A percentile compares a stretch with the other conserved stretches of the same genome.
These are phyloP conservation scores for Meandrina meandrites DNA, from an alignment of 92 coral and sea anemone genomes.

Conservation along the genomic window DNA sequence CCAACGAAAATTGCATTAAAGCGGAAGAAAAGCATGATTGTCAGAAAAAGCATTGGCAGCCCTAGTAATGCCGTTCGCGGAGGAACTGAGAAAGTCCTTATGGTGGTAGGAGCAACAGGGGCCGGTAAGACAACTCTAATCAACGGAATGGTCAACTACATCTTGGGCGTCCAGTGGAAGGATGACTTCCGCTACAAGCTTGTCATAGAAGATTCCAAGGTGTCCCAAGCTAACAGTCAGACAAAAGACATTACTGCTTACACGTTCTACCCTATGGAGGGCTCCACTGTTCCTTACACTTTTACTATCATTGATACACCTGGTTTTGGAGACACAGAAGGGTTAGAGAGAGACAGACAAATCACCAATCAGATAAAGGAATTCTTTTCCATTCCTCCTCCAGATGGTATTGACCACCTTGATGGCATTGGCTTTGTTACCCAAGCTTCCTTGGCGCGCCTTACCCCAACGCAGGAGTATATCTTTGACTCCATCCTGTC, in stretches of 20 bases:
- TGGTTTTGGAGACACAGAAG: conserved; percentile 55
- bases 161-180: conserved; percentile 28
- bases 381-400: conserved; percentile 34
- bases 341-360: conserved; percentile 40
- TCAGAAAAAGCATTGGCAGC: not conserved
- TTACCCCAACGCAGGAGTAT: conserved; percentile 52
- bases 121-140: conserved; percentile 54
- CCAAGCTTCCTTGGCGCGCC: conserved; percentile 36
- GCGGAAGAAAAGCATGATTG: not conserved
- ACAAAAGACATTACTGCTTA: conserved; percentile 47
- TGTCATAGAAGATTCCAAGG: not conserved
- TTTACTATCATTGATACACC: conserved; percentile 58
- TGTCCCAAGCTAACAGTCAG: conserved; percentile 47
- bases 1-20: not conserved
- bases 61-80: not conserved
- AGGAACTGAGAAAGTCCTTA: conserved; percentile 11
- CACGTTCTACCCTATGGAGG: conserved; percentile 18
- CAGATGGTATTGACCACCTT: conserved; percentile 46
- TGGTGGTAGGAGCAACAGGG: conserved; percentile 56
- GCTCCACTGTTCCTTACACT: conserved; percentile 26
- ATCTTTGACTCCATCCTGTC: conserved; percentile 51
- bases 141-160: conserved; percentile 51
- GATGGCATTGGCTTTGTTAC: conserved; percentile 56
- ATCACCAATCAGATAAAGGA: conserved; percentile 48
- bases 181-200: conserved; percentile 40